Evolutionary conservation across 1,140 invertebrate genomes (phyloP).

Genomic region (Achatina immaculata): DNA sequence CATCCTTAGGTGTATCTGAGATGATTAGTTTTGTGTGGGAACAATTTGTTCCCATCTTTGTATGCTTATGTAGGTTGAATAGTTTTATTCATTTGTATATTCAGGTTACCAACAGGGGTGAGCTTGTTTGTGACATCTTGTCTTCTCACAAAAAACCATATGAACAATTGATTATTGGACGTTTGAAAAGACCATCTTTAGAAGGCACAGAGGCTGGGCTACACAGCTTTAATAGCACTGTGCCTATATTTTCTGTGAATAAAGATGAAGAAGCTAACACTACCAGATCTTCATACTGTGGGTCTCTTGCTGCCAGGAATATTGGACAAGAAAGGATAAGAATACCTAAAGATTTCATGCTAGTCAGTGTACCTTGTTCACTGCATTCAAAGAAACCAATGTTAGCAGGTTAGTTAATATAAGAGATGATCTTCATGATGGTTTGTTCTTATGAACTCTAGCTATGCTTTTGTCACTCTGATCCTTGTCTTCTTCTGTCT

Average conservation of each 20-base stretch:
- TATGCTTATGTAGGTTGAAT: no score
- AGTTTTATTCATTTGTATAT: no score
- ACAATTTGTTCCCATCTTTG: no score
- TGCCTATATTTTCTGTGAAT: neutral
- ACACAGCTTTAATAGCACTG: neutral
- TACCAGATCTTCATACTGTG: no score
- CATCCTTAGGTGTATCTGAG: no score
- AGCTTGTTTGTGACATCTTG: conserved; percentile 80
- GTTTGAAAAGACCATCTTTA: conserved; percentile 49
- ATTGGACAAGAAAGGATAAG: neutral
- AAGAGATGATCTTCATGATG: no score
- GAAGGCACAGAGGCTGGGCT: neutral
- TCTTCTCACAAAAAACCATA: conserved; percentile 86
- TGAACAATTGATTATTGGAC: conserved; percentile 82
- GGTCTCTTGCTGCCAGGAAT: neutral
- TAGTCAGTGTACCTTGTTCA: conserved; percentile 89
- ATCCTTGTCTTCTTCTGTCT: no score
- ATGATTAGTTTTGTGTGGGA: no score
- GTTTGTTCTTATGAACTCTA: no score
- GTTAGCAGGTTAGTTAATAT: conserved; percentile 73
- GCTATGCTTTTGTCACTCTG: no score
- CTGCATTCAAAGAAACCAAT: conserved; percentile 94
- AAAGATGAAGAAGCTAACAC: neutral
- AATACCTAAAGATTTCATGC: conserved; percentile 72
- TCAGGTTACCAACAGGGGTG: conserved; percentile 79